These are phyloP conservation scores for Homarus gammarus DNA, from an alignment of 2,888 invertebrate species.

Conservation along the genomic window DNA sequence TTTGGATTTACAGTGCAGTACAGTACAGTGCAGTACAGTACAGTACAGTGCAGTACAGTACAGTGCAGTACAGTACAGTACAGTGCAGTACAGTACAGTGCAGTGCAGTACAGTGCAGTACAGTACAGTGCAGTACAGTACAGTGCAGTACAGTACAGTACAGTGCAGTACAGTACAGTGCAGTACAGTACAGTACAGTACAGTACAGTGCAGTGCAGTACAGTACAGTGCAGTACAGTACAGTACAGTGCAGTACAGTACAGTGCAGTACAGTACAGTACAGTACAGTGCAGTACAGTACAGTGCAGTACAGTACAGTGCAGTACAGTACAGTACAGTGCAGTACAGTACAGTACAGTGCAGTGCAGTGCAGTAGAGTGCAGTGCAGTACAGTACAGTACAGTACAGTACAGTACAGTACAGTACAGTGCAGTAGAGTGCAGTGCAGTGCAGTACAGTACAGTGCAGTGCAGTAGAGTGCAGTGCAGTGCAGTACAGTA, in stretches of 20 bases:
- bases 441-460: too few species aligned
- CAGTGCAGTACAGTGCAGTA: too few species aligned
- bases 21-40: too few species aligned
- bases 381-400: conserved; percentile 38
- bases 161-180: conserved; percentile 12
- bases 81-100: too few species aligned
- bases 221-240: conserved; percentile 10
- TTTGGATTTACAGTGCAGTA: too few species aligned
- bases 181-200: conserved; percentile 19
- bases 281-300: conserved; percentile 28
- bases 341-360: conserved; percentile 40
- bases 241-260: background rate
- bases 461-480: background rate
- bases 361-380: conserved; percentile 22
- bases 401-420: conserved; percentile 36
- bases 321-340: conserved; percentile 56
- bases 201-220: conserved; percentile 33
- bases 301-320: conserved; percentile 21
- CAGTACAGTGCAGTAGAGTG: background rate
- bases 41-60: too few species aligned
- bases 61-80: too few species aligned
- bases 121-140: too few species aligned
- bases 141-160: conserved; percentile 22
- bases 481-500: conserved; percentile 41
- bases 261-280: conserved; percentile 23